These are phyloP conservation scores for Halocynthia aurantium DNA, from an alignment of 23 tunicate species.

Conservation along the genomic window DNA sequence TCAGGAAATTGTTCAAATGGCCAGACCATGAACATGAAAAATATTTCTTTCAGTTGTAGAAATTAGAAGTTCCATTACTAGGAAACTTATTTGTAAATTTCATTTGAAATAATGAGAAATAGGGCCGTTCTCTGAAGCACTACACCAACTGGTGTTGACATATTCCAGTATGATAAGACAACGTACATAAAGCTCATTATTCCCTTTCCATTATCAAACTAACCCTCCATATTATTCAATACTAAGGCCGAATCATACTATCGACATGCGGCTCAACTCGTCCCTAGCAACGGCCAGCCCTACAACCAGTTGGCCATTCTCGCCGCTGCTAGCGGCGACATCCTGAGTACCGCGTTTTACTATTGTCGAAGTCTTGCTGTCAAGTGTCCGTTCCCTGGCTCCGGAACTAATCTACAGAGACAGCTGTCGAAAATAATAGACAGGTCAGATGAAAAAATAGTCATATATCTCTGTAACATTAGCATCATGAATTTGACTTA, in stretches of 20 bases:
- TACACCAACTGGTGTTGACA: background rate
- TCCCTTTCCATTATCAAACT: too few species aligned
- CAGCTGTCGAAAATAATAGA: conserved; percentile 71
- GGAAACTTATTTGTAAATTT: too few species aligned
- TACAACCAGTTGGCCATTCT: conserved; percentile 95
- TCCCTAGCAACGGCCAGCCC: conserved; percentile 96
- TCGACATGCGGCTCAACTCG: conserved; percentile 89
- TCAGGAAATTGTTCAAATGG: too few species aligned
- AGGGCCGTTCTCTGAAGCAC: background rate
- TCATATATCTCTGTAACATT: background rate
- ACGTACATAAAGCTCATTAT: background rate
- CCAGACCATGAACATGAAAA: too few species aligned
- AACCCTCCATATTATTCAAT: background rate
- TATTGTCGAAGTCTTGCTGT: conserved; percentile 92
- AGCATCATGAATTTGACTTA: background rate
- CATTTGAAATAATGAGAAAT: too few species aligned
- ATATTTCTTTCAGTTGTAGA: too few species aligned
- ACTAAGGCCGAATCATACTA: conserved; percentile 87
- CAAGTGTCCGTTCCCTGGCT: conserved; percentile 93
- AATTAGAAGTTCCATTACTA: too few species aligned
- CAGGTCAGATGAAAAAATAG: conserved; percentile 34
- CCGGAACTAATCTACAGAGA: conserved; percentile 66
- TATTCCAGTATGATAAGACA: background rate
- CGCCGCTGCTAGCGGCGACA: conserved; percentile 79
- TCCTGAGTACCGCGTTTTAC: conserved; percentile 86